A percentile compares a stretch with the other conserved stretches of the same genome.
Conservation (phyloP, 2,888 invertebrate genomes). For the Cyaniris semiargus region DNA sequence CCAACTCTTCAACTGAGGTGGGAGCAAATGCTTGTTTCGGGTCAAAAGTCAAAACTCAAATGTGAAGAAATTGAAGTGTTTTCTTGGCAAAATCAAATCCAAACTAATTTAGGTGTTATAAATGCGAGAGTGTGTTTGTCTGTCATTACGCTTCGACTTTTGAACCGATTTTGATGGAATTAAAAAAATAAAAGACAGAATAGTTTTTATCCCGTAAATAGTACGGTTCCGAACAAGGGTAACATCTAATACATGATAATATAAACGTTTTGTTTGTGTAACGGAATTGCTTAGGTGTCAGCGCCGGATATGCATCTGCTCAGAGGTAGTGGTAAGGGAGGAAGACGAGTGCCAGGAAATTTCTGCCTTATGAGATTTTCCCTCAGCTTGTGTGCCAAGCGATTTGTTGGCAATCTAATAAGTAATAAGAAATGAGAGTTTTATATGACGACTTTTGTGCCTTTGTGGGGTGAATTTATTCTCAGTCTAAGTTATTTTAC, state of each 20-base stretch:
- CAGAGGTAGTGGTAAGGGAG: neutral
- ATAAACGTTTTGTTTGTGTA: too few relatives aligned
- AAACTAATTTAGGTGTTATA: too few relatives aligned
- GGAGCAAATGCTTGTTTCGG: neutral
- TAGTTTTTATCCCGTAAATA: too few relatives aligned
- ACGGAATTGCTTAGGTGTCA: neutral
- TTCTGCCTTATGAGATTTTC: neutral
- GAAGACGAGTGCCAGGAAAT: slow-evolving; percentile 10
- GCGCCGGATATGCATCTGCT: neutral
- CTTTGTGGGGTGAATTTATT: neutral
- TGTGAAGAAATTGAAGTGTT: neutral
- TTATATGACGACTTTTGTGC: neutral
- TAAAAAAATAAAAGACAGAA: too few relatives aligned
- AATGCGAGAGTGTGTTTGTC: too few relatives aligned
- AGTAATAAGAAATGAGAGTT: neutral
- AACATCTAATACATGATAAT: too few relatives aligned
- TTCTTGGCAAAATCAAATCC: too few relatives aligned
- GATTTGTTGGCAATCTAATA: slow-evolving; percentile 10
- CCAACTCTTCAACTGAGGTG: neutral
- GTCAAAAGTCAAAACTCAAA: neutral
- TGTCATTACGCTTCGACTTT: too few relatives aligned
- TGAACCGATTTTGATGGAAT: too few relatives aligned
- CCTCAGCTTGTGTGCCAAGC: neutral
- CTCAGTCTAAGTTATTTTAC: neutral
- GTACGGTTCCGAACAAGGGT: too few relatives aligned